These are phyloP conservation scores for Pangasius djambal DNA, from an alignment of 2,797 vertebrate genomes.

Conservation along the genomic window DNA sequence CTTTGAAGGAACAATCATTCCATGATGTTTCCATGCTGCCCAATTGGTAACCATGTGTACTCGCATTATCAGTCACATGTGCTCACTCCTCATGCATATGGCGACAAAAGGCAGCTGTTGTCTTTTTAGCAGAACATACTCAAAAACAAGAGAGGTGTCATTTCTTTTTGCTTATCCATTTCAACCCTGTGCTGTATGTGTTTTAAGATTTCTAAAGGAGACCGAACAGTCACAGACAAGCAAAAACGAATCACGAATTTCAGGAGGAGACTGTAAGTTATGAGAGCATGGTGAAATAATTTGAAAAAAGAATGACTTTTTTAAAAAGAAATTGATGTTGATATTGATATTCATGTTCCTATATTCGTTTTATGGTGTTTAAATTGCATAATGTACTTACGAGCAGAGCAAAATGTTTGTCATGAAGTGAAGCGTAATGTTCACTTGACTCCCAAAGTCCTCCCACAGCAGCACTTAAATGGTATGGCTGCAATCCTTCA, in stretches of 20 bases:
- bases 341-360: neutral
- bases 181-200: neutral
- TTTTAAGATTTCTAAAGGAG: neutral
- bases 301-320: neutral
- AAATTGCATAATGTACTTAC: neutral
- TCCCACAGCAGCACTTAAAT: neutral
- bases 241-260: neutral
- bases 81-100: neutral
- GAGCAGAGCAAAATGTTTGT: neutral
- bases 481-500: neutral
- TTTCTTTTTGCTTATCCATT: neutral
- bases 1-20: neutral
- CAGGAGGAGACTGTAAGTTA: neutral
- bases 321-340: too few relatives aligned
- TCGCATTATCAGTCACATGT: neutral
- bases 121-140: neutral
- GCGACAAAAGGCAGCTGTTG: neutral
- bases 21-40: neutral
- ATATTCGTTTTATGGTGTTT: neutral
- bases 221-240: neutral
- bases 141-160: neutral
- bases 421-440: neutral
- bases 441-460: neutral
- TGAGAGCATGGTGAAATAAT: neutral
- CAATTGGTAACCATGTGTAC: too few relatives aligned